These are phyloP conservation scores for Halyomorpha halys DNA, from an alignment of 1,140 invertebrate genomes.

Conservation along the genomic window DNA sequence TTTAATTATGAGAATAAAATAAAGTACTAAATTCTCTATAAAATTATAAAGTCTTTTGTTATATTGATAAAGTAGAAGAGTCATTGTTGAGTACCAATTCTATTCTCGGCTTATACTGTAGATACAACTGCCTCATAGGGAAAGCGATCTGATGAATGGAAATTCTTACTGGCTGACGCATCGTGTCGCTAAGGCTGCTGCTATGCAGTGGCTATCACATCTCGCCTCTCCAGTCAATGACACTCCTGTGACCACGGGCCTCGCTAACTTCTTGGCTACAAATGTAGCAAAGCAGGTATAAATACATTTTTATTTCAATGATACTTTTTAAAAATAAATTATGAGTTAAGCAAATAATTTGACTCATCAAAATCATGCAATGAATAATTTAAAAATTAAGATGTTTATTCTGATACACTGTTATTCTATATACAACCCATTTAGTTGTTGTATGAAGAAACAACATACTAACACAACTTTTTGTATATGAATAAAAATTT, in stretches of 20 bases:
- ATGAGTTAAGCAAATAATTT: too few species aligned
- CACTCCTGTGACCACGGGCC: conserved; percentile 55
- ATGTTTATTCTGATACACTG: too few species aligned
- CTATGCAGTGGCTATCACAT: conserved; percentile 55
- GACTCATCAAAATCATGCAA: too few species aligned
- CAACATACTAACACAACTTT: too few species aligned
- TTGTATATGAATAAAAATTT: too few species aligned
- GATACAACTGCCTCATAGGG: conserved; percentile 39
- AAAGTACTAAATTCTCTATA: neutral
- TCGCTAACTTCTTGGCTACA: conserved; percentile 57
- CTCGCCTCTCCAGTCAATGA: conserved; percentile 56
- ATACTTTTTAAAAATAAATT: too few species aligned
- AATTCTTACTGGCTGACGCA: conserved; percentile 32
- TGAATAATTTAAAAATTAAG: neutral
- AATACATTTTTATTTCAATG: too few species aligned
- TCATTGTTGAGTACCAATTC: too few species aligned
- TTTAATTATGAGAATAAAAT: neutral
- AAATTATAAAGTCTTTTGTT: neutral
- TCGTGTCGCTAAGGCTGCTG: conserved; percentile 37
- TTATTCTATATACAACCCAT: too few species aligned
- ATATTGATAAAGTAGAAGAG: neutral
- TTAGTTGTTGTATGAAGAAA: too few species aligned
- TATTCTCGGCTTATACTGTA: neutral
- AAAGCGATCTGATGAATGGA: conserved; percentile 47
- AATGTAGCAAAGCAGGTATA: conserved; percentile 36